phyloP scores from a whole-genome alignment of 2,113 vertebrate species.

The Narcine bancroftii region DNA sequence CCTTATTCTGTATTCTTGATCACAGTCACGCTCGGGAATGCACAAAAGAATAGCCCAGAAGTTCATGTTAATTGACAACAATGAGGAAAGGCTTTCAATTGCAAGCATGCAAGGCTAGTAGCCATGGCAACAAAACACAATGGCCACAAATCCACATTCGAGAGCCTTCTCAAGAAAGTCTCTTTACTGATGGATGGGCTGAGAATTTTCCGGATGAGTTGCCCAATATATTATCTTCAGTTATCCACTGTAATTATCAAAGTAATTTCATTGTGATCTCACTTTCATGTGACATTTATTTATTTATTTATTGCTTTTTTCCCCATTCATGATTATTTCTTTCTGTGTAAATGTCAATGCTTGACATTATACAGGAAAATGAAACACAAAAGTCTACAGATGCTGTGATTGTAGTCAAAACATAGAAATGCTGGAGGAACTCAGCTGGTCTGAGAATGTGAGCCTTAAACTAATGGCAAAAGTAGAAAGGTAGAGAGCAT shows the following conservation, averaged over 20 bases:
- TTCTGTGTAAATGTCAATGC: neutral
- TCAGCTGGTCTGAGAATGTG: too few species aligned
- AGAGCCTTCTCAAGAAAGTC: neutral
- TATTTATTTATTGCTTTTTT: neutral
- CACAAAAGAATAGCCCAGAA: neutral
- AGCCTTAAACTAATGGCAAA: too few species aligned
- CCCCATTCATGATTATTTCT: neutral
- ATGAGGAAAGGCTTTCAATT: neutral
- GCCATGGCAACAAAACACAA: neutral
- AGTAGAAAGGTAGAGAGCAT: too few species aligned
- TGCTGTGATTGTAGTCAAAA: too few species aligned
- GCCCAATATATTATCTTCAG: neutral
- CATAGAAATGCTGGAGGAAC: too few species aligned
- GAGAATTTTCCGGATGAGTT: neutral
- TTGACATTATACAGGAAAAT: neutral
- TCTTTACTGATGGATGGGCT: neutral
- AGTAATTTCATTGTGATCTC: neutral
- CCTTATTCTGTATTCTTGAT: neutral
- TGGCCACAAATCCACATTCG: neutral
- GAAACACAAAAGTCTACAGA: too few species aligned
- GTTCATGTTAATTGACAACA: neutral
- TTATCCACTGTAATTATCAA: neutral
- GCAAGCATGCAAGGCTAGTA: neutral
- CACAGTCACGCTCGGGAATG: neutral
- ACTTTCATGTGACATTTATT: neutral